Conservation (phyloP, 2,888 invertebrate species). For the Platycnemis pennipes region DNA sequence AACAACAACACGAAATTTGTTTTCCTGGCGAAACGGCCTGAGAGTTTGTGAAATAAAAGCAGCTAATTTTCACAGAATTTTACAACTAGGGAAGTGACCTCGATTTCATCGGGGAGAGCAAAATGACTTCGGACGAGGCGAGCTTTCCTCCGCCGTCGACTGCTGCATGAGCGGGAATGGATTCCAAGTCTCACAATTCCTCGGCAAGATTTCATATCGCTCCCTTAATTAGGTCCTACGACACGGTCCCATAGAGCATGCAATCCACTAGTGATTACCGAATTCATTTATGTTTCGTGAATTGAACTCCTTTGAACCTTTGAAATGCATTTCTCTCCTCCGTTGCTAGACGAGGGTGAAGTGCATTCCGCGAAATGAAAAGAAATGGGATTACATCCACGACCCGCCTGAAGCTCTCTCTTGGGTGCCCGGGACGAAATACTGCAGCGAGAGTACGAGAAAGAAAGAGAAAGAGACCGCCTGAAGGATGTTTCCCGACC, state of each 20-base stretch:
- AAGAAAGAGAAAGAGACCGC: no score
- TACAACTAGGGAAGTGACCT: not conserved
- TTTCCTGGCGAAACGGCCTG: no score
- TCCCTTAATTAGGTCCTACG: not conserved
- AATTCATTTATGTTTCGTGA: conserved; percentile 7
- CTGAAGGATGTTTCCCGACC: no score
- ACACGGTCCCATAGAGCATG: not conserved
- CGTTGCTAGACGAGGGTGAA: not conserved
- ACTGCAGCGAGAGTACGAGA: no score
- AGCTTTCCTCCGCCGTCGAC: not conserved
- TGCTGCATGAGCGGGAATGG: not conserved
- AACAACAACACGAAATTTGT: no score
- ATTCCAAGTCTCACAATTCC: not conserved
- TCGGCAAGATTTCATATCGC: not conserved
- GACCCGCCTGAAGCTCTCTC: not conserved
- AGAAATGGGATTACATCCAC: not conserved
- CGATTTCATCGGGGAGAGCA: not conserved
- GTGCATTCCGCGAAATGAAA: not conserved
- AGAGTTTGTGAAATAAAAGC: no score
- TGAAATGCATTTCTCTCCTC: not conserved
- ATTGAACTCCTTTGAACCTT: conserved; percentile 1
- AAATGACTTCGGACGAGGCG: not conserved
- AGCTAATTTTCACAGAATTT: no score
- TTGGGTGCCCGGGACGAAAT: no score
- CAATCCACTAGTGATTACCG: not conserved